Conservation (phyloP, 2,113 vertebrate species). For the Saccopteryx bilineata region DNA sequence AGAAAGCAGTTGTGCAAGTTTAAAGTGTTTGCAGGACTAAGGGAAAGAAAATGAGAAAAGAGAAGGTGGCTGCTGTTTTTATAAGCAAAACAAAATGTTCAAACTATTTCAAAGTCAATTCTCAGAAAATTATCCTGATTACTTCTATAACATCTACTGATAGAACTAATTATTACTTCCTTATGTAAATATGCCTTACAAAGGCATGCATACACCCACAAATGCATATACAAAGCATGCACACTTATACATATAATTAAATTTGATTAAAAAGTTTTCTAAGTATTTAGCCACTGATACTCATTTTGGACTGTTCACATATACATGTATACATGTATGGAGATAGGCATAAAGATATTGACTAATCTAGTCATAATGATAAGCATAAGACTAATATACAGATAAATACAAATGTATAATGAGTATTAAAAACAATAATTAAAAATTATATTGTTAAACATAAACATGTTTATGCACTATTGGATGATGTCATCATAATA, state of each 20-base stretch:
- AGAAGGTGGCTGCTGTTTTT: not conserved
- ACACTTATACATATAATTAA: not conserved
- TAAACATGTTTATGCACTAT: not conserved
- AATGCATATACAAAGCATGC: not conserved
- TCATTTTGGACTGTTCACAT: not conserved
- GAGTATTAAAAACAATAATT: not conserved
- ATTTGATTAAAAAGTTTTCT: not conserved
- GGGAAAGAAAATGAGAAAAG: not conserved
- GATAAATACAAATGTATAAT: not conserved
- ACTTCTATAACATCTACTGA: not conserved
- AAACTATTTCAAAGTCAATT: not conserved
- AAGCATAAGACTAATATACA: not conserved
- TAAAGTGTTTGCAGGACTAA: not conserved
- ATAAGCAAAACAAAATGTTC: not conserved
- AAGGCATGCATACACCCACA: not conserved
- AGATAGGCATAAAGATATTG: not conserved
- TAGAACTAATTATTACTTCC: not conserved
- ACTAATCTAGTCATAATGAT: not conserved
- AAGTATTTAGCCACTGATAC: not conserved
- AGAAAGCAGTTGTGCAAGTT: not conserved
- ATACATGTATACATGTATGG: not conserved
- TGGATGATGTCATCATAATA: not conserved
- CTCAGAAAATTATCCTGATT: not conserved
- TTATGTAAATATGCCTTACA: not conserved
- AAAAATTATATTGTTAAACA: not conserved